phyloP scores from a whole-genome alignment of 2,888 invertebrate genomes.

The Chromoteleia sp. region DNA sequence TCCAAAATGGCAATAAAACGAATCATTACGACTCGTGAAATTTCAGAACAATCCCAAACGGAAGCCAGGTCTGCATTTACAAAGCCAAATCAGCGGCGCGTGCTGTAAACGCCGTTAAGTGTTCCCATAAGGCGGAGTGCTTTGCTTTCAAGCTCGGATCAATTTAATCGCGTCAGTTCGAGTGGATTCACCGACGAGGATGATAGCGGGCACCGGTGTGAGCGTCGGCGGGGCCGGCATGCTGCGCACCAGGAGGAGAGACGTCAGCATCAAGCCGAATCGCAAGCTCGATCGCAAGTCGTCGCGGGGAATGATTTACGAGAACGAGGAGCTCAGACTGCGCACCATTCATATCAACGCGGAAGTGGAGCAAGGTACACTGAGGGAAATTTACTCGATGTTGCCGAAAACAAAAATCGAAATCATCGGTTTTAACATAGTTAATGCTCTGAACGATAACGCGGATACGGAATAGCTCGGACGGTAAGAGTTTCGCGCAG shows the following conservation, averaged over 20 bases:
- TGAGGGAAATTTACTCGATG: too few species aligned
- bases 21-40: neutral
- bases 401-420: too few species aligned
- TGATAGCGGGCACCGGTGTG: slow-evolving; percentile 80
- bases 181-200: slow-evolving; percentile 67
- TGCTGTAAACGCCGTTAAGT: slow-evolving; percentile 48
- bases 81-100: slow-evolving; percentile 20
- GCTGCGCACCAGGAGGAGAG: slow-evolving; percentile 94
- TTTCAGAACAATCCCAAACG: slow-evolving; percentile 17
- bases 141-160: slow-evolving; percentile 61
- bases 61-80: slow-evolving; percentile 9
- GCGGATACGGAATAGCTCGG: too few species aligned
- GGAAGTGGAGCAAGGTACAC: slow-evolving; percentile 94
- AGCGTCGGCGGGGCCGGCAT: slow-evolving; percentile 85
- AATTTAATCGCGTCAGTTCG: slow-evolving; percentile 52
- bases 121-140: slow-evolving; percentile 55
- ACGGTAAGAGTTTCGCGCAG: too few species aligned
- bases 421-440: too few species aligned
- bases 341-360: slow-evolving; percentile 96
- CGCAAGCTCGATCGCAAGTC: slow-evolving; percentile 95
- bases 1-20: neutral
- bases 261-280: slow-evolving; percentile 95
- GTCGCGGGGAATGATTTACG: slow-evolving; percentile 96
- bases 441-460: too few species aligned
- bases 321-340: slow-evolving; percentile 95